Evolutionary conservation across 2,113 vertebrate species (phyloP).

Genomic region (Psettodes erumei): DNA sequence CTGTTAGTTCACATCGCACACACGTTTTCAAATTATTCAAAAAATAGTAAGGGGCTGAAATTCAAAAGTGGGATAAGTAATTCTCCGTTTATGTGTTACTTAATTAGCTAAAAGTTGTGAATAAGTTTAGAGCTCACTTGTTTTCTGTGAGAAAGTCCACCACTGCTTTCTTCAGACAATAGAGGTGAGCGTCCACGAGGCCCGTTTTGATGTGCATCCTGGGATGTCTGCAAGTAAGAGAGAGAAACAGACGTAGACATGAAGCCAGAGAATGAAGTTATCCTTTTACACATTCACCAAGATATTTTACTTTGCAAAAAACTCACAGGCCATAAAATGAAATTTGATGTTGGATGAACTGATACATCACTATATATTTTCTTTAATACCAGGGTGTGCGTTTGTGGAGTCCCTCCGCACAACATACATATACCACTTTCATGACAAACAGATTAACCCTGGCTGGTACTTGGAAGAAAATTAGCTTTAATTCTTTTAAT

Average conservation of each 20-base stretch:
- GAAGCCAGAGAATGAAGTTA: neutral
- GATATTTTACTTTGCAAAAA: neutral
- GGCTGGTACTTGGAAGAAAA: slow-evolving; percentile 15
- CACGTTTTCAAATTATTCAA: neutral
- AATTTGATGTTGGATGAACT: neutral
- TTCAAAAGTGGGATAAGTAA: neutral
- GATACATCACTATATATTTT: neutral
- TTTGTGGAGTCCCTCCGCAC: neutral
- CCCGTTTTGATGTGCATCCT: slow-evolving; percentile 95
- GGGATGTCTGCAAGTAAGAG: slow-evolving; percentile 86
- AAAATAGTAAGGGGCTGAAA: neutral
- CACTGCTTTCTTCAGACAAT: slow-evolving; percentile 96
- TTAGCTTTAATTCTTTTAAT: slow-evolving; percentile 44
- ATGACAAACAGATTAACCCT: neutral
- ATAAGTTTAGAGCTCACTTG: slow-evolving; percentile 83
- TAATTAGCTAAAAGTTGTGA: neutral
- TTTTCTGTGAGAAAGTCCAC: slow-evolving; percentile 94
- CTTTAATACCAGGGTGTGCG: neutral
- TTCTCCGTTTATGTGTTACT: neutral
- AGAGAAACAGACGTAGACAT: neutral
- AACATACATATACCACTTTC: neutral
- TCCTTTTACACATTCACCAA: neutral
- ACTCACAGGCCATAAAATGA: neutral
- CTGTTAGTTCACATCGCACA: neutral
- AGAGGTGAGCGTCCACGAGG: slow-evolving; percentile 96